These are phyloP conservation scores for Coleophora flavipennella DNA, from an alignment of 2,888 invertebrate species.

Conservation along the genomic window DNA sequence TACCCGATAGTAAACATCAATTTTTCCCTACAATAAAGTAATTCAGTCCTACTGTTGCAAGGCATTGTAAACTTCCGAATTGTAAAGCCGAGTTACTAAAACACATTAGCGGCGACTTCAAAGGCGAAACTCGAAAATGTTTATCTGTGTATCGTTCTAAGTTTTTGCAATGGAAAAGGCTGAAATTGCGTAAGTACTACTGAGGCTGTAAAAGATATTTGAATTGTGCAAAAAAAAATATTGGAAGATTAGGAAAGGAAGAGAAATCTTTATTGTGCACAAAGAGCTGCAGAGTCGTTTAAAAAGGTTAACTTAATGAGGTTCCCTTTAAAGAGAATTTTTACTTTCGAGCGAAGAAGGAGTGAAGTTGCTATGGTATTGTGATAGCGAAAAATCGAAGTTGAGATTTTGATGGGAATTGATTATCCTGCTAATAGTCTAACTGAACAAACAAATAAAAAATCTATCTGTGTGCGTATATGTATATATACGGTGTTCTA, in stretches of 20 bases:
- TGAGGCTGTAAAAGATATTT: too few relatives aligned
- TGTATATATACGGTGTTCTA: too few relatives aligned
- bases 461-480: too few relatives aligned
- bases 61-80: constrained; percentile 61
- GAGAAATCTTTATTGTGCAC: constrained; percentile 49
- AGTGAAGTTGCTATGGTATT: too few relatives aligned
- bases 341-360: too few relatives aligned
- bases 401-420: too few relatives aligned
- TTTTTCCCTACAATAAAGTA: constrained; percentile 57
- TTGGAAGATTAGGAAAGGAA: constrained; percentile 2
- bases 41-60: constrained; percentile 60
- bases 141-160: constrained; percentile 17
- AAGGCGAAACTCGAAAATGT: constrained; percentile 14
- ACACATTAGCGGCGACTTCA: constrained; percentile 50
- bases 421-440: too few relatives aligned
- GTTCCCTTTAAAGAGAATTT: too few relatives aligned
- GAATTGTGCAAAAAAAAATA: constrained; percentile 5
- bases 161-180: constrained; percentile 34
- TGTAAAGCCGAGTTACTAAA: constrained; percentile 40
- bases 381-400: too few relatives aligned
- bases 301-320: too few relatives aligned
- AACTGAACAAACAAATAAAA: too few relatives aligned
- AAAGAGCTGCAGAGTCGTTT: constrained; percentile 19
- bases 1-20: constrained; percentile 43
- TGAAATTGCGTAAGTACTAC: constrained; percentile 39